Base-by-base conservation (phyloP, 2,888 invertebrate genomes). In the Panzeria rudis region DNA sequence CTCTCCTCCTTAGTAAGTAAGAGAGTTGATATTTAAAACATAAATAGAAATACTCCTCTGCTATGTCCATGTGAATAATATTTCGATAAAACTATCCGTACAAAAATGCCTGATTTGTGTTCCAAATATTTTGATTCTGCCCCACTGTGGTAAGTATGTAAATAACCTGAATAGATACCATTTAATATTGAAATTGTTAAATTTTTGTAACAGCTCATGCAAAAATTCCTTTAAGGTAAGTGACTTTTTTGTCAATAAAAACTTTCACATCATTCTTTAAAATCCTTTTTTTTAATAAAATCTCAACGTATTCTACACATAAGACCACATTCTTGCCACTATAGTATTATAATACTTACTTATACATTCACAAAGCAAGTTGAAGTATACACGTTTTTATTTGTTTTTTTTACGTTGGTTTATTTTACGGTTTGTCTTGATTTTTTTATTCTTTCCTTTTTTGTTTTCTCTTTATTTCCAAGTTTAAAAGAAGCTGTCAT, bases 401-500 rank as follows among this genome's bases (percentile, higher is more conserved):
- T 62, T 71, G 13, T 29, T 9, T 72, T 29, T 29, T 32, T 71
- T 79, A 77, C 64, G 47, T 38, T 29, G 62, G n/a, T 32, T 41
- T 54, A 11, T 54, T 75, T 47, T 44, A 61, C 32, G 15, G 20
- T 52, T 50, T 20, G 11, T 71, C 47, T 64, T 64, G 44, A 38
- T 64, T 69, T 44, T 32, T 32, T 54, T 17, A 23, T 32, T 47
- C 38, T 17, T 41, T 47, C 9, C 5, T 17, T 69, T 29, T 8
- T 61, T 47, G 0, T n/a, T 32, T 32, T 25, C 38, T 25, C 17
- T 50, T 69, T 35, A 23, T 23, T 35, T 62, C 32, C 62, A 71
- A 72, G 50, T 64, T 56, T 72, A 38, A 52, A 69, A 62, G 66
- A 56, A 54, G 25, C 61, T 86, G 68, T 75, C 75, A 71, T 76